Percentiles rank a stretch among this genome's conserved stretches.
These are phyloP conservation scores for Perithous albicinctus DNA, from an alignment of 2,888 invertebrate genomes.

Conservation along the genomic window DNA sequence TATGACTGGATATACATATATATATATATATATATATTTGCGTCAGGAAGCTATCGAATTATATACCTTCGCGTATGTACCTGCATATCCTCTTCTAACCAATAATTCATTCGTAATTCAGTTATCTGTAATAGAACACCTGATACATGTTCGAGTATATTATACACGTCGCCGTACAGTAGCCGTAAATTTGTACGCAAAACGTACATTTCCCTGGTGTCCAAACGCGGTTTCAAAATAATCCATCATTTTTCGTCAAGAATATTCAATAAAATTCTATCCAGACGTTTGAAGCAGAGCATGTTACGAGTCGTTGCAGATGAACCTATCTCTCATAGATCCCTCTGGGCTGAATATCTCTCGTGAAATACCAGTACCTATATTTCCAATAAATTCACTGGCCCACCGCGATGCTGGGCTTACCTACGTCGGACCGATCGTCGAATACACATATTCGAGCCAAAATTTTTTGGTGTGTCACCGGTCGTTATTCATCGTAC, in stretches of 20 bases:
- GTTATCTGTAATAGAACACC: conserved; percentile 81
- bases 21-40: too few species aligned
- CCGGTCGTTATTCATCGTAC: conserved; percentile 59
- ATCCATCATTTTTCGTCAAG: not conserved
- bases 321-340: conserved; percentile 26
- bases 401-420: conserved; percentile 6
- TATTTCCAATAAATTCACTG: conserved; percentile 51
- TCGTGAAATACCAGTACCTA: conserved; percentile 4
- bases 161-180: conserved; percentile 5
- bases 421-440: conserved; percentile 8
- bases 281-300: not conserved
- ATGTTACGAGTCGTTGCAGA: conserved; percentile 11
- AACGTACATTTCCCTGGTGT: not conserved
- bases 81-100: conserved; percentile 76
- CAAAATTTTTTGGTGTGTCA: conserved; percentile 45
- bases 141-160: conserved; percentile 35
- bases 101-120: conserved; percentile 83
- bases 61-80: conserved; percentile 69
- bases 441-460: conserved; percentile 48
- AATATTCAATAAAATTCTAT: conserved; percentile 9
- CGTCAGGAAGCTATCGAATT: conserved; percentile 79
- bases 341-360: conserved; percentile 3
- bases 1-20: conserved; percentile 47
- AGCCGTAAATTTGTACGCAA: not conserved
- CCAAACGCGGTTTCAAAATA: not conserved